Conservation (phyloP, 2,113 vertebrate genomes). For the Oncorhynchus masou region DNA sequence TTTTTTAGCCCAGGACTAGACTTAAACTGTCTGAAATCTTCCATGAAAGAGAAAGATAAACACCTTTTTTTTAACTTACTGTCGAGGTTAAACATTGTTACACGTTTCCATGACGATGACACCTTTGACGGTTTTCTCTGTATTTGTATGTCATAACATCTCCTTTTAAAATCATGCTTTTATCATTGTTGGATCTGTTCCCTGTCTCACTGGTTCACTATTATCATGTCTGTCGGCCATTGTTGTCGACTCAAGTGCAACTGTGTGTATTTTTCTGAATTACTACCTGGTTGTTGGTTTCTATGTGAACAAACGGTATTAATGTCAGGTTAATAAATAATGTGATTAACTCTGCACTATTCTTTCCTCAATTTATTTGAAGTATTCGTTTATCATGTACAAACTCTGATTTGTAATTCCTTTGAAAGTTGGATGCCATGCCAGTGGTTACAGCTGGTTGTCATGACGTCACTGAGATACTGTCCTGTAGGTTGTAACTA, state of each 20-base stretch:
- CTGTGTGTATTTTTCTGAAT: conserved; percentile 3
- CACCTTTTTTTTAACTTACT: no score
- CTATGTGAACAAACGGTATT: conserved; percentile 35
- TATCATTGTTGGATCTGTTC: neutral
- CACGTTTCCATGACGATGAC: neutral
- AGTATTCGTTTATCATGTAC: no score
- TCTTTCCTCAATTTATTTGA: no score
- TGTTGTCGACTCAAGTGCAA: neutral
- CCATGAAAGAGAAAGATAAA: no score
- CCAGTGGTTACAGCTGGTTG: no score
- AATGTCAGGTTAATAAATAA: conserved; percentile 40
- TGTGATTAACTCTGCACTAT: conserved; percentile 5
- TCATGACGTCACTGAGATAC: no score
- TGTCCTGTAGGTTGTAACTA: no score
- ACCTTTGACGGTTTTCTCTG: neutral
- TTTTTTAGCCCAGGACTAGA: no score
- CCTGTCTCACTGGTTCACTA: neutral
- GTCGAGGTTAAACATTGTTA: no score
- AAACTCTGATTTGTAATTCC: no score
- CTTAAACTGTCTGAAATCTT: no score
- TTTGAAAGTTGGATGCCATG: no score
- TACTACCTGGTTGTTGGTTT: neutral
- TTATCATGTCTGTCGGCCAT: neutral
- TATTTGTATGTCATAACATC: neutral
- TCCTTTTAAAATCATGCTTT: neutral